These are phyloP conservation scores for Lethenteron reissneri DNA, from an alignment of 2,113 vertebrate genomes.

Conservation along the genomic window DNA sequence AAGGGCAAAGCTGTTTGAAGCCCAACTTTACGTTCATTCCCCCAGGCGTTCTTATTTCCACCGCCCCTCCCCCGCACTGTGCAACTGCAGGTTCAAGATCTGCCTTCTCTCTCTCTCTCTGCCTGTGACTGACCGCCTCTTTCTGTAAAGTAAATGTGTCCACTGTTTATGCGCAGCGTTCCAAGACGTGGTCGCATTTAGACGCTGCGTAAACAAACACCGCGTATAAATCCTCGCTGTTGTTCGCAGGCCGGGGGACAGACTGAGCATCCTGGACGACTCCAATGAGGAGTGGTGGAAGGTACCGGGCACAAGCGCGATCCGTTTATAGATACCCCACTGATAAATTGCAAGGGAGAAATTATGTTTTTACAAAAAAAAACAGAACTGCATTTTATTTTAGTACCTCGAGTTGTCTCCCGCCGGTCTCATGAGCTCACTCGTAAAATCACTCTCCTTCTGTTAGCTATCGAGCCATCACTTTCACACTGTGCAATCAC, in stretches of 20 bases:
- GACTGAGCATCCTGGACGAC: slow-evolving; percentile 2
- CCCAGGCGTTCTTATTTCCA: too few species aligned
- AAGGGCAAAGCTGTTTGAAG: too few species aligned
- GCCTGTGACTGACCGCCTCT: too few species aligned
- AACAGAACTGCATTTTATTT: background rate
- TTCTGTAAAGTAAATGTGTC: too few species aligned
- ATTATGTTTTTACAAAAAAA: background rate
- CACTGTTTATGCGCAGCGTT: too few species aligned
- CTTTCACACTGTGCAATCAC: too few species aligned
- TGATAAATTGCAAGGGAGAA: background rate
- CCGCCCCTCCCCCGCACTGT: too few species aligned
- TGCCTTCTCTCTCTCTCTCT: too few species aligned
- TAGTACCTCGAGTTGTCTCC: background rate
- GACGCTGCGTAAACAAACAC: background rate
- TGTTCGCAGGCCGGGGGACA: slow-evolving; percentile 5
- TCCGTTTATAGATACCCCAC: background rate
- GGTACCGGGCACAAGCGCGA: background rate
- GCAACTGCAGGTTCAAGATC: too few species aligned
- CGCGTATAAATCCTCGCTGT: background rate
- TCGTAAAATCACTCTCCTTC: background rate
- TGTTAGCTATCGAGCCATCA: background rate
- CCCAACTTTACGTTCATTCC: too few species aligned
- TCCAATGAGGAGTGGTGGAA: slow-evolving; percentile 6
- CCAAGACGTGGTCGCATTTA: too few species aligned
- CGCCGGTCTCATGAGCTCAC: background rate